phyloP scores from a whole-genome alignment of 2,113 vertebrate species.

The Ctenodactylus gundi region DNA sequence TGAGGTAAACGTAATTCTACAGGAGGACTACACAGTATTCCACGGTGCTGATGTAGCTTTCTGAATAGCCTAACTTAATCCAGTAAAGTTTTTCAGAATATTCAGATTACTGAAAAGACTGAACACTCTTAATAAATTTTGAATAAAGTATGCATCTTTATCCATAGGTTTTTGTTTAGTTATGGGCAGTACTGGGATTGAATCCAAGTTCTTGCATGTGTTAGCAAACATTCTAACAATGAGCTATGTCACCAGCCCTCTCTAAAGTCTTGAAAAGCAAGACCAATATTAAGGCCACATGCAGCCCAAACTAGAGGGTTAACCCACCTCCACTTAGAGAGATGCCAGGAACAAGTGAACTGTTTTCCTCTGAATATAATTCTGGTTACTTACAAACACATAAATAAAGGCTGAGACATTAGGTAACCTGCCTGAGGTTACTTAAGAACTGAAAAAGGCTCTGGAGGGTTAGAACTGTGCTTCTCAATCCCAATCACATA shows the following conservation, averaged over 20 bases:
- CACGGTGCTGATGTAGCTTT: background rate
- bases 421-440: background rate
- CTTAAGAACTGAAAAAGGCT: background rate
- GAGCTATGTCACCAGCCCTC: background rate
- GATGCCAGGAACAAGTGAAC: background rate
- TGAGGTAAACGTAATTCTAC: constrained; percentile 21
- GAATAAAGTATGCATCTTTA: constrained; percentile 42
- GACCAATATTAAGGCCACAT: too few species aligned
- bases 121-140: constrained; percentile 30
- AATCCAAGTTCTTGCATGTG: background rate
- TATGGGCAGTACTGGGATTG: background rate
- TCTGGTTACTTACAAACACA: background rate
- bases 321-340: background rate
- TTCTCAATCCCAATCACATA: background rate
- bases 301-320: background rate
- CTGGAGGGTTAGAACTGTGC: background rate
- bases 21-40: background rate
- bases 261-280: constrained; percentile 28
- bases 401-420: background rate
- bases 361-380: constrained; percentile 4
- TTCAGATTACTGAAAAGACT: background rate
- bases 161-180: background rate
- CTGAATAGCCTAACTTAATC: background rate
- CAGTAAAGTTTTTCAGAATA: constrained; percentile 28
- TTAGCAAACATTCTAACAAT: background rate